Evolutionary conservation across 2,113 vertebrate genomes (phyloP).

Genomic region (Blennius ocellaris): DNA sequence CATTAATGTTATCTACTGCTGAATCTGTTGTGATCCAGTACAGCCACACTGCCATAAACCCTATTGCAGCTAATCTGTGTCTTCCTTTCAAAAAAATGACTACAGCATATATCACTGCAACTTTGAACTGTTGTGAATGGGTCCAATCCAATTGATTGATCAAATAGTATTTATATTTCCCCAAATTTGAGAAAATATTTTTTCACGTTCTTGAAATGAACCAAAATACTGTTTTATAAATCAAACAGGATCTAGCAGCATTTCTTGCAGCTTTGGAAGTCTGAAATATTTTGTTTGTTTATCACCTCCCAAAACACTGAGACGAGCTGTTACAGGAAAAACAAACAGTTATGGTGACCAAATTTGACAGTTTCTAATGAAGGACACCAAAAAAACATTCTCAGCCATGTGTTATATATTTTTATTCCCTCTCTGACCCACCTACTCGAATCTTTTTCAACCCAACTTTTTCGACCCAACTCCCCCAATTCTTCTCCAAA

Average conservation of each 20-base stretch:
- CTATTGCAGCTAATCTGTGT: background rate
- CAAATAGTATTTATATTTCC: too few species aligned
- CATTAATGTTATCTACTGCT: background rate
- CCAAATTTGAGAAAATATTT: background rate
- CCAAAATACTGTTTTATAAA: background rate
- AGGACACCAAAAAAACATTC: too few species aligned
- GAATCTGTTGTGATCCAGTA: background rate
- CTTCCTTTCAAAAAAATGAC: background rate
- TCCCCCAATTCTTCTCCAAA: conserved; percentile 1
- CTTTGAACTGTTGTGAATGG: too few species aligned
- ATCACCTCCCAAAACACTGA: background rate
- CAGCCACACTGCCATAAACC: background rate
- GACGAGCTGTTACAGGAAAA: too few species aligned
- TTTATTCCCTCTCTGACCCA: conserved; percentile 11
- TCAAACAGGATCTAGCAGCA: too few species aligned
- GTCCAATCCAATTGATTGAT: too few species aligned
- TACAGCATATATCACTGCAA: too few species aligned
- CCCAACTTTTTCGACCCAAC: background rate
- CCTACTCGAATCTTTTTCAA: conserved; percentile 11
- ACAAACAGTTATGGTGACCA: too few species aligned
- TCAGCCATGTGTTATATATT: background rate
- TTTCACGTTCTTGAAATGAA: background rate
- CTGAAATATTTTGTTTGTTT: background rate
- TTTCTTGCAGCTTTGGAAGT: background rate
- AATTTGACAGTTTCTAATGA: too few species aligned